Percentiles rank a stretch among this genome's conserved stretches.
phyloP scores from a whole-genome alignment of 1,140 invertebrate genomes.

The Zaprionus nigranus region DNA sequence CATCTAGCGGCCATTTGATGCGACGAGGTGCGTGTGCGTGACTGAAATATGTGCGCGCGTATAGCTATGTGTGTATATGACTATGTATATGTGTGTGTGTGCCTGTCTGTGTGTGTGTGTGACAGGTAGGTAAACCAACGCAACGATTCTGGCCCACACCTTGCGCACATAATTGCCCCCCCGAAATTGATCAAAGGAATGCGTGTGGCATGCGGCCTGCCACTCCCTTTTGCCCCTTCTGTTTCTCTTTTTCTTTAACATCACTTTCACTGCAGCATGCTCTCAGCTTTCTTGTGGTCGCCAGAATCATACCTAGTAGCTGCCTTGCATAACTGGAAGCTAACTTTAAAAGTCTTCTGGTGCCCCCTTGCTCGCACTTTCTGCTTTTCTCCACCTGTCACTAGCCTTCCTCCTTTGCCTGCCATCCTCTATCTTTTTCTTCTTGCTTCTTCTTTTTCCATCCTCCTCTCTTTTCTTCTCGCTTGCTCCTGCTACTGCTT shows the following conservation, averaged over 20 bases:
- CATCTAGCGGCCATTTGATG: slow-evolving; percentile 30
- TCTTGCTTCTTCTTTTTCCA: neutral
- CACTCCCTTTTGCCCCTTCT: slow-evolving; percentile 9
- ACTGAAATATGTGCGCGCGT: slow-evolving; percentile 35
- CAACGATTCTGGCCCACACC: slow-evolving; percentile 13
- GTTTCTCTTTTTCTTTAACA: neutral
- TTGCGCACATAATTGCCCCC: slow-evolving; percentile 36
- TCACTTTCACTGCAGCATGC: slow-evolving; percentile 14
- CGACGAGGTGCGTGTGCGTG: slow-evolving; percentile 35
- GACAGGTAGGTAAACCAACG: slow-evolving; percentile 2
- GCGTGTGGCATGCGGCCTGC: slow-evolving; percentile 40
- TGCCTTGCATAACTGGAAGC: slow-evolving; percentile 21
- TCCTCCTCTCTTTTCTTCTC: neutral
- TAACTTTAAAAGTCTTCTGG: slow-evolving; percentile 34
- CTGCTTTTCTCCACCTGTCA: no score
- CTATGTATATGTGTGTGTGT: slow-evolving; percentile 2
- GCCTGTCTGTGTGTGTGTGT: neutral
- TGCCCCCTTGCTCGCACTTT: no score
- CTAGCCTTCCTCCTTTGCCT: neutral
- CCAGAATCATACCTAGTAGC: slow-evolving; percentile 7
- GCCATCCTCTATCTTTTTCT: no score
- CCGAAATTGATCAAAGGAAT: slow-evolving; percentile 66
- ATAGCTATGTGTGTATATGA: slow-evolving; percentile 8
- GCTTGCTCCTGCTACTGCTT: no score
- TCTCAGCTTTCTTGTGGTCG: slow-evolving; percentile 44